Evolutionary conservation across 2,113 vertebrate species (phyloP), one percentile per base, ranked within the genome.

Genomic region (Scopus umbretta): DNA sequence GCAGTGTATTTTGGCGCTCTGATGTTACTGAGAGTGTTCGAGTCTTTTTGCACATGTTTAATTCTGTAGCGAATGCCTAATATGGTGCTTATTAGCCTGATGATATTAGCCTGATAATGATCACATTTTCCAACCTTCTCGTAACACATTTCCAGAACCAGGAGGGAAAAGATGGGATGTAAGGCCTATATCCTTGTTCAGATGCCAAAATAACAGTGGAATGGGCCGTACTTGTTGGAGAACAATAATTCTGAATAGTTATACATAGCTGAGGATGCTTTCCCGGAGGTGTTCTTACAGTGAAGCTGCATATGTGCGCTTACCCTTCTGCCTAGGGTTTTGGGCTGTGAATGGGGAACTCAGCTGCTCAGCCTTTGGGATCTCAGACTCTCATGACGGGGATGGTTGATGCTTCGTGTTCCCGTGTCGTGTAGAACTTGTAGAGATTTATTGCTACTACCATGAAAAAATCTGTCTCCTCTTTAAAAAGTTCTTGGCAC

Each of bases 51-150:
- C 86, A 88, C 52, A 6, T 34, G 40, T 76, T 47, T 86, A 84
- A 65, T 95, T 95, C 50, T 86, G 52, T 21, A 87, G 53, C 43
- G 50, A 92, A 90, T 73, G 38, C 82, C 55, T 96, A 13, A 87
- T 89, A 78, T 71, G 93, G 42, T 86, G 38, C 90, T 70, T 87
- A 80, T 97, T 95, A 96, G 7, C 88, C 61, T 81, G 75, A 47
- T 59, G 27, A 71, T 96, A 74, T n/a, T n/a, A n/a, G n/a, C n/a
- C n/a, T n/a, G n/a, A n/a, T n/a, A 94, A 71, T 16, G 7, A 56
- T 66, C 58, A 23, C 2, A 6, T 94, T 67, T 96, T 84, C 70
- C 74, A 76, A 21, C 40, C 49, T 94, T 65, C 68, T 62, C 20
- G 6, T 87, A 50, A 75, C 45, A 91, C 73, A 49, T 45, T 68